phyloP scores from a whole-genome alignment of 2,888 invertebrate genomes.

The Drosophila neonasuta region DNA sequence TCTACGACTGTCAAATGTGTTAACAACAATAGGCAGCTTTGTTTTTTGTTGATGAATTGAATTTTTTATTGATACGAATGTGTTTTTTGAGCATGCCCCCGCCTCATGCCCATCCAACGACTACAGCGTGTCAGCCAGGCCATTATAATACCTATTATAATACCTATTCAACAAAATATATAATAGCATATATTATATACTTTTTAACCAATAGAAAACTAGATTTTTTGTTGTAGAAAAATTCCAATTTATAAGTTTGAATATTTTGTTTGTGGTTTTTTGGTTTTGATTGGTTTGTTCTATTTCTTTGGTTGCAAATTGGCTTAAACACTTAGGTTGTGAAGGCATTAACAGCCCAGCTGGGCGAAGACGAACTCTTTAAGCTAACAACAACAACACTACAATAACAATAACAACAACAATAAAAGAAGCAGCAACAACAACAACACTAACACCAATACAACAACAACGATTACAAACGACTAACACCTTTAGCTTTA shows the following conservation, averaged over 20 bases:
- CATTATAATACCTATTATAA: background rate
- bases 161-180: slow-evolving; percentile 4
- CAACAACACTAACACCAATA: slow-evolving; percentile 13
- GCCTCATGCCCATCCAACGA: slow-evolving; percentile 33
- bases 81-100: slow-evolving; percentile 45
- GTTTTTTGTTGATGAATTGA: slow-evolving; percentile 12
- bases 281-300: slow-evolving; percentile 21
- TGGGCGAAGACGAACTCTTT: slow-evolving; percentile 32
- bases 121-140: slow-evolving; percentile 7
- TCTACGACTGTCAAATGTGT: slow-evolving; percentile 9
- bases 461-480: slow-evolving; percentile 27
- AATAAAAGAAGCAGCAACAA: background rate
- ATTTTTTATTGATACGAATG: slow-evolving; percentile 36
- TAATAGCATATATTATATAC: slow-evolving; percentile 1
- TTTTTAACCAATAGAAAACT: slow-evolving; percentile 20
- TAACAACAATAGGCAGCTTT: slow-evolving; percentile 39
- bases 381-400: slow-evolving; percentile 21
- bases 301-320: slow-evolving; percentile 51
- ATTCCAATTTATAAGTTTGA: slow-evolving; percentile 17
- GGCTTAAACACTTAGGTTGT: slow-evolving; percentile 48
- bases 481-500: slow-evolving; percentile 26
- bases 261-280: slow-evolving; percentile 5
- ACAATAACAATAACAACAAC: slow-evolving; percentile 14
- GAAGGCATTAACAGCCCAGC: slow-evolving; percentile 35
- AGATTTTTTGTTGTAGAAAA: slow-evolving; percentile 34